Percentiles rank a stretch among this genome's conserved stretches.
Conservation (phyloP, 2,888 invertebrate genomes). For the Abscondita cerata region DNA sequence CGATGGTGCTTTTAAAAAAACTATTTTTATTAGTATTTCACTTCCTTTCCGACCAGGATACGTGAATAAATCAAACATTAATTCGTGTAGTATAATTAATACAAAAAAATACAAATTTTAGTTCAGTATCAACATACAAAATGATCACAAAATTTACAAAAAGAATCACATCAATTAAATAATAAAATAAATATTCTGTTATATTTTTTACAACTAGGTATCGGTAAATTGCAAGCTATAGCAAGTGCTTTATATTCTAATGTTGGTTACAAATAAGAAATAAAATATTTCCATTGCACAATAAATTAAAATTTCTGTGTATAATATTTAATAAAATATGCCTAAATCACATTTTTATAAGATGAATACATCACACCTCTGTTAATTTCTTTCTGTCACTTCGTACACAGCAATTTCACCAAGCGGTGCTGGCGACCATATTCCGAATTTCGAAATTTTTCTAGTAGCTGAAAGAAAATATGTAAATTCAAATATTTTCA, state of each 20-base stretch:
- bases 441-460: constrained; percentile 64
- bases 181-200: too few species aligned
- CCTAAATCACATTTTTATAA: background rate
- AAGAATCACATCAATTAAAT: too few species aligned
- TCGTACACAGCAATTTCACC: constrained; percentile 57
- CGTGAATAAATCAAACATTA: background rate
- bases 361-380: background rate
- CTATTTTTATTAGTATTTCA: constrained; percentile 25
- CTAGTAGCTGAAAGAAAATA: constrained; percentile 60
- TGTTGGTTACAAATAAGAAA: too few species aligned
- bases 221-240: too few species aligned
- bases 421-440: constrained; percentile 62
- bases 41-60: constrained; percentile 5
- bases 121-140: background rate
- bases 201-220: too few species aligned
- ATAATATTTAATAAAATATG: background rate
- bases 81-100: background rate
- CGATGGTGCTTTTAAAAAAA: constrained; percentile 36
- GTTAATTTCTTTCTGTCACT: constrained; percentile 7
- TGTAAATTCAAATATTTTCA: too few species aligned
- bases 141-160: background rate
- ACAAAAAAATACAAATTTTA: constrained; percentile 4
- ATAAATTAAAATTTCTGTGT: background rate
- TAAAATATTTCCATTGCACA: background rate
- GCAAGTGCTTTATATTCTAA: too few species aligned